A percentile compares a stretch with the other conserved stretches of the same genome.
These are phyloP conservation scores for Chanos chanos DNA, from an alignment of 2,797 vertebrate genomes.

Conservation along the genomic window DNA sequence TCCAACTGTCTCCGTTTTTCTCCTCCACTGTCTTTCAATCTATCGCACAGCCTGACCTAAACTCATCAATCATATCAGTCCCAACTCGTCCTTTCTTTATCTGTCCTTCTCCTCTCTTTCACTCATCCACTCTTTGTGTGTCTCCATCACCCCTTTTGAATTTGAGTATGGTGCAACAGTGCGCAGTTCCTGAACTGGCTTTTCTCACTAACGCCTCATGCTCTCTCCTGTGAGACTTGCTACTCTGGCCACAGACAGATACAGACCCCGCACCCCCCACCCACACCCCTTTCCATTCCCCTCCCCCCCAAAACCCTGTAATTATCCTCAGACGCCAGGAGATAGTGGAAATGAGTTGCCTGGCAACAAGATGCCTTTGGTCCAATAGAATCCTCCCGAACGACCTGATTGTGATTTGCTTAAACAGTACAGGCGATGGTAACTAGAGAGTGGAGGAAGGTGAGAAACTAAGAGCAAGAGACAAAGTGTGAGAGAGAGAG, in stretches of 20 bases:
- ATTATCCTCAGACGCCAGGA: conserved; percentile 72
- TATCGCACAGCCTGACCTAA: too few relatives aligned
- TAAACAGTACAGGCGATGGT: conserved; percentile 62
- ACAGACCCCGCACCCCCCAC: not conserved
- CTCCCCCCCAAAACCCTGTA: conserved; percentile 60
- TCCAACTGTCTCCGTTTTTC: too few relatives aligned
- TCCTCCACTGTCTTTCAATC: too few relatives aligned
- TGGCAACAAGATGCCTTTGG: conserved; percentile 77
- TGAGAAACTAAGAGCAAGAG: conserved; percentile 7
- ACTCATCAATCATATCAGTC: too few relatives aligned
- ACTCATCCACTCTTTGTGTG: not conserved
- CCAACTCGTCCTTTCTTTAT: too few relatives aligned
- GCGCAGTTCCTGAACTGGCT: conserved; percentile 7
- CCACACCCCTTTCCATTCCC: conserved; percentile 10
- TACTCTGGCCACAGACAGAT: not conserved
- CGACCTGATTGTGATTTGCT: conserved; percentile 75
- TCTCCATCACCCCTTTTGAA: too few relatives aligned
- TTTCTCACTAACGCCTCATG: not conserved
- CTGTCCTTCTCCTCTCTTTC: not conserved
- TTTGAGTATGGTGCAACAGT: not conserved
- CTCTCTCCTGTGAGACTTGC: not conserved
- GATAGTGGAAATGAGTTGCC: conserved; percentile 76
- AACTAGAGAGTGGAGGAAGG: not conserved
- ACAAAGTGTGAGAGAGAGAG: not conserved
- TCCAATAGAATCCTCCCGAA: conserved; percentile 74